Evolutionary conservation across 2,113 vertebrate species (phyloP), one percentile per base, ranked within the genome.

Genomic region (Polypterus senegalus): DNA sequence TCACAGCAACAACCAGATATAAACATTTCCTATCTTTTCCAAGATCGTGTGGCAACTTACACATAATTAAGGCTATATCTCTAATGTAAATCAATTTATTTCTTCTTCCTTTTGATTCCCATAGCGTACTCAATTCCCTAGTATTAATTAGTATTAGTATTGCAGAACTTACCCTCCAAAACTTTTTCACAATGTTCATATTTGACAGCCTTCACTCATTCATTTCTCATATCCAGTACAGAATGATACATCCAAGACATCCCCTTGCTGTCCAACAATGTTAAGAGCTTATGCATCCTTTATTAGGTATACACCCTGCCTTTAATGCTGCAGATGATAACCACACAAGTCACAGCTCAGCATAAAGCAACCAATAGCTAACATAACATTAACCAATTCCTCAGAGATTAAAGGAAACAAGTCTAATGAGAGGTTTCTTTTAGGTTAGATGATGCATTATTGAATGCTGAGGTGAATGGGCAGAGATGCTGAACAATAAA

Each of bases 91-190:
- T 27, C 27, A 27, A 27, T 27, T 27, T 27, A 27, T 27, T 27
- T 27, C 27, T 27, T 27, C 27, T 27, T 27, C 27, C 27, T 27
- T 27, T 27, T 27, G 27, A 27, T 27, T 27, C 27, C 27, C 27
- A 27, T 27, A 27, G 27, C 27, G 27, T 27, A 27, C 27, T 27
- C 27, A 27, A 27, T 27, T 27, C 27, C 27, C 27, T 27, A 27
- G 27, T 27, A 27, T 27, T 27, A 27, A 27, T 27, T 27, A 27
- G 2, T 27, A n/a, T n/a, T n/a, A n/a, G n/a, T n/a, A n/a, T 27
- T 27, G 27, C 27, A 44, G 9, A 60, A 91, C 91, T 97, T 81
- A 98, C 94, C 93, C 76, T 90, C 84, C 86, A 92, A 47, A 91
- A 67, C 64, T 77, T 89, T 77, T 88, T 94, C 9, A 92, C 77